These are phyloP conservation scores for Romanomermis culicivorax DNA, from an alignment of 2,888 invertebrate genomes.

Conservation along the genomic window DNA sequence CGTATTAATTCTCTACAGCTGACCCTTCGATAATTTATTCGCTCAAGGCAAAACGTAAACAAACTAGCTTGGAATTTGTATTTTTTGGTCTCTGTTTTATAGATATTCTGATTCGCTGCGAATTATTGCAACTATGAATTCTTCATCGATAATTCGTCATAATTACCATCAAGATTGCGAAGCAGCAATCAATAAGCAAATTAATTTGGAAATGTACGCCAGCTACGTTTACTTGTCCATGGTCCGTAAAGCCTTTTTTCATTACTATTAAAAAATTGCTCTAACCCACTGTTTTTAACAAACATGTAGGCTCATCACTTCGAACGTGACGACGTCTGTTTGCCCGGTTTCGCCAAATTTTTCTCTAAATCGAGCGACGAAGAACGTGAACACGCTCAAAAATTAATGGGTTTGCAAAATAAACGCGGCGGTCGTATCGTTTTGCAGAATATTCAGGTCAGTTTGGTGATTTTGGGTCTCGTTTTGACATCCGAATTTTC, in stretches of 20 bases:
- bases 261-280: no score
- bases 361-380: slow-evolving; percentile 51
- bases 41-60: no score
- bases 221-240: slow-evolving; percentile 52
- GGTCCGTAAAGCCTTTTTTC: no score
- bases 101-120: no score
- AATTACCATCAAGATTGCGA: slow-evolving; percentile 7
- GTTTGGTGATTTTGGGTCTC: no score
- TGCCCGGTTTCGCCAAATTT: slow-evolving; percentile 40
- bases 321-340: slow-evolving; percentile 56
- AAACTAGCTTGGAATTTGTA: no score
- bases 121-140: neutral
- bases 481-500: no score
- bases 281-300: no score
- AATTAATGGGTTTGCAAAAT: slow-evolving; percentile 41
- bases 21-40: no score
- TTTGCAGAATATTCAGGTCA: slow-evolving; percentile 38
- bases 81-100: no score
- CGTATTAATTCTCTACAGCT: no score
- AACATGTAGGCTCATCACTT: slow-evolving; percentile 58
- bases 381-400: slow-evolving; percentile 56
- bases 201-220: slow-evolving; percentile 50
- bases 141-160: neutral
- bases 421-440: slow-evolving; percentile 50
- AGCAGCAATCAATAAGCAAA: slow-evolving; percentile 33